phyloP scores from a whole-genome alignment of 2,888 invertebrate genomes.

The Brenthis hecate region DNA sequence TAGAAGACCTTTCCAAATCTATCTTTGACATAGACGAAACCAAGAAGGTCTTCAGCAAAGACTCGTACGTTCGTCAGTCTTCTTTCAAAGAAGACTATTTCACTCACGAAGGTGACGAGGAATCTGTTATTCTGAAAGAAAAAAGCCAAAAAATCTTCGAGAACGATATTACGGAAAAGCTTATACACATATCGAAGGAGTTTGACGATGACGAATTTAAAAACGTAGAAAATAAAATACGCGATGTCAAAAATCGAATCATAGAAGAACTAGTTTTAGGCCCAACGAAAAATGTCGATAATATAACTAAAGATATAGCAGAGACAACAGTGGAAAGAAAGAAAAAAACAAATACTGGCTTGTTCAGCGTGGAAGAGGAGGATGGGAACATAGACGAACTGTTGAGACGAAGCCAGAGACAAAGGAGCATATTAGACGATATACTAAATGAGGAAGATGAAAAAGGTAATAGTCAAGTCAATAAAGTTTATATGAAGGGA shows the following conservation, averaged over 20 bases:
- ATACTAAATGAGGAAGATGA: slow-evolving; percentile 84
- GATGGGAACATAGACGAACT: slow-evolving; percentile 85
- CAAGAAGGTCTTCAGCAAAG: slow-evolving; percentile 77
- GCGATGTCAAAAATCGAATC: slow-evolving; percentile 70
- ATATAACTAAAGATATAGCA: slow-evolving; percentile 68
- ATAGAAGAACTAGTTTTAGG: slow-evolving; percentile 72
- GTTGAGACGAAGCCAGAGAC: slow-evolving; percentile 84
- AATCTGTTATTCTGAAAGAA: slow-evolving; percentile 66
- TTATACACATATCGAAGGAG: slow-evolving; percentile 74
- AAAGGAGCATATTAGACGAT: slow-evolving; percentile 87
- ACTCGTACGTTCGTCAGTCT: slow-evolving; percentile 71
- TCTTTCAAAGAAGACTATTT: slow-evolving; percentile 77
- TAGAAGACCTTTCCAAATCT: slow-evolving; percentile 81
- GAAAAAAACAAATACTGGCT: slow-evolving; percentile 55
- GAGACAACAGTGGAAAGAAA: slow-evolving; percentile 69
- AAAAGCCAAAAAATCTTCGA: slow-evolving; percentile 73
- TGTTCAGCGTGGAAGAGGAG: slow-evolving; percentile 74
- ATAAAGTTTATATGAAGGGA: slow-evolving; percentile 58
- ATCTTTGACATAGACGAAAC: slow-evolving; percentile 78
- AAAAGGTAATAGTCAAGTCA: slow-evolving; percentile 77
- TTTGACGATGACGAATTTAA: slow-evolving; percentile 68
- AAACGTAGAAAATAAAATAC: slow-evolving; percentile 59
- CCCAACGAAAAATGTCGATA: slow-evolving; percentile 61
- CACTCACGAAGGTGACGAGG: slow-evolving; percentile 70
- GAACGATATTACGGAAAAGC: slow-evolving; percentile 75